phyloP scores from a whole-genome alignment of 2,797 vertebrate species.

The Gadopsis bispinosus region DNA sequence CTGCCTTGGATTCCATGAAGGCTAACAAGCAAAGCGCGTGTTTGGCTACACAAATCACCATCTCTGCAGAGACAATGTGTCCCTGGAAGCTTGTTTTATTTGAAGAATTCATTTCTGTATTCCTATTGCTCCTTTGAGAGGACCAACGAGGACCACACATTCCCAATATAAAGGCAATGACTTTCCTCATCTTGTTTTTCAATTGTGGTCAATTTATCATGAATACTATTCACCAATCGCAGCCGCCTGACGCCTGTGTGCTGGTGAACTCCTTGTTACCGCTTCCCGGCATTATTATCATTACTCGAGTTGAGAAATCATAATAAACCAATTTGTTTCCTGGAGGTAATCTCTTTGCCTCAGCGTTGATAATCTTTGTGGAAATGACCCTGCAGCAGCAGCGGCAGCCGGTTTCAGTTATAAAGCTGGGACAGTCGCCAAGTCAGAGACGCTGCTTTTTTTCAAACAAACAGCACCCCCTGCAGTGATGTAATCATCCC shows the following conservation, averaged over 20 bases:
- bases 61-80: conserved; percentile 20
- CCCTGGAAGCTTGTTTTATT: conserved; percentile 26
- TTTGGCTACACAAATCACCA: conserved; percentile 19
- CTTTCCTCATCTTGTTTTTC: conserved; percentile 12
- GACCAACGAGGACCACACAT: neutral
- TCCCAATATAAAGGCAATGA: neutral
- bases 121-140: conserved; percentile 11
- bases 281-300: conserved; percentile 39
- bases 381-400: conserved; percentile 48
- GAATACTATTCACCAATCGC: conserved; percentile 12
- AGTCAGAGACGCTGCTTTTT: conserved; percentile 34
- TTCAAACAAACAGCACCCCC: conserved; percentile 55
- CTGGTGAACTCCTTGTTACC: conserved; percentile 33
- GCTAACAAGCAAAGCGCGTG: conserved; percentile 6
- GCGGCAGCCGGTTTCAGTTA: conserved; percentile 45
- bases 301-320: conserved; percentile 54
- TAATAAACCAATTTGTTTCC: conserved; percentile 65
- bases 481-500: conserved; percentile 52
- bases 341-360: conserved; percentile 63
- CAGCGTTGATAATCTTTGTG: conserved; percentile 65
- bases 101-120: conserved; percentile 22
- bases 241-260: conserved; percentile 19
- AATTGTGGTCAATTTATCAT: conserved; percentile 13
- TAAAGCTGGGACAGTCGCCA: conserved; percentile 53
- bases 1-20: neutral